Percentiles rank a stretch among this genome's conserved stretches.
Conservation (phyloP, 2,797 vertebrate genomes). For the Phaenicophaeus curvirostris region DNA sequence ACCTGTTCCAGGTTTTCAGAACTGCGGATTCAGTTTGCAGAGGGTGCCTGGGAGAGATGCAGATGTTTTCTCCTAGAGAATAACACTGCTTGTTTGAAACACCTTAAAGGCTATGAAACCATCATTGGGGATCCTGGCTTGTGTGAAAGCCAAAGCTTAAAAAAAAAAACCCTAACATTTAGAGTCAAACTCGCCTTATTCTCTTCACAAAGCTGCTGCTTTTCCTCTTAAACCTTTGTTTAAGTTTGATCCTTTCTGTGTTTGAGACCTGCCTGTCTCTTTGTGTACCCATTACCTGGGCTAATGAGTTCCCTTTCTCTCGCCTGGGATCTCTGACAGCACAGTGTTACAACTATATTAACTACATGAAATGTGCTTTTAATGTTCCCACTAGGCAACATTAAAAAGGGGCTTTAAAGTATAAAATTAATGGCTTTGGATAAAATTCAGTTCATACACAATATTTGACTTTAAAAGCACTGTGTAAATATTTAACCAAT, state of each 20-base stretch:
- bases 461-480: not conserved
- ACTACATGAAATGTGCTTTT: not conserved
- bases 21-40: not conserved
- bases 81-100: not conserved
- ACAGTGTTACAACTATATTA: not conserved
- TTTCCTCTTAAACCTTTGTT: not conserved
- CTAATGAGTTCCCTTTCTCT: not conserved
- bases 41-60: not conserved
- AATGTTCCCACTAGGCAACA: not conserved
- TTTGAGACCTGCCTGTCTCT: not conserved
- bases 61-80: not conserved
- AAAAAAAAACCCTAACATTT: not conserved
- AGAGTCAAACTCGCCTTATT: not conserved
- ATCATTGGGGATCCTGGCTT: not conserved
- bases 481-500: not conserved
- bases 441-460: rapidly evolving
- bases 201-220: not conserved
- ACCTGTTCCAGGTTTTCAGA: not conserved
- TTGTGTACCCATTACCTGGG: not conserved
- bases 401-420: not conserved
- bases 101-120: not conserved
- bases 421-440: not conserved
- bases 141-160: not conserved
- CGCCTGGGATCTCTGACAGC: not conserved
- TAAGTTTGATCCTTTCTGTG: not conserved